Conservation (phyloP, 2,888 invertebrate genomes). For the Harmothoe impar region DNA sequence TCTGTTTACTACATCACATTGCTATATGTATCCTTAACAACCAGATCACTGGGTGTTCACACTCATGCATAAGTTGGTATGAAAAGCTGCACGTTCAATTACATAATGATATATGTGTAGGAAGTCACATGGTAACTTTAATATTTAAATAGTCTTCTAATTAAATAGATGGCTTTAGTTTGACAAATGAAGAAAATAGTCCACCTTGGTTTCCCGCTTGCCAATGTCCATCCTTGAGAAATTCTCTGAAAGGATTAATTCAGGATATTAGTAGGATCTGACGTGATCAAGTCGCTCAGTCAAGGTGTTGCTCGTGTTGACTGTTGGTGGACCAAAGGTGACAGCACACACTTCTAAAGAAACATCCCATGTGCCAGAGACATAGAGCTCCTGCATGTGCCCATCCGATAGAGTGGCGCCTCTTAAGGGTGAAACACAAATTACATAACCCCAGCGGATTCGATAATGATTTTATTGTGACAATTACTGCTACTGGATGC, state of each 20-base stretch:
- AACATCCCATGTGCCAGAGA: too few relatives aligned
- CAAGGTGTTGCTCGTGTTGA: too few relatives aligned
- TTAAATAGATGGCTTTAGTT: too few relatives aligned
- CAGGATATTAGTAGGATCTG: neutral
- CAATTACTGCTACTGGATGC: neutral
- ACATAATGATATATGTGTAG: neutral
- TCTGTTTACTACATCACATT: too few relatives aligned
- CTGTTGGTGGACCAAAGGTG: too few relatives aligned
- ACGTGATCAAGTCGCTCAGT: too few relatives aligned
- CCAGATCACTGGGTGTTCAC: neutral
- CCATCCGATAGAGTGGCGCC: too few relatives aligned
- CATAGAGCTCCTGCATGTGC: too few relatives aligned
- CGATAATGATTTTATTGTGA: neutral
- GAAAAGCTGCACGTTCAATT: neutral
- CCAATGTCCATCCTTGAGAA: conserved; percentile 3
- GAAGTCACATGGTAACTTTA: too few relatives aligned
- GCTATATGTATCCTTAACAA: neutral
- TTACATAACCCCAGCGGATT: neutral
- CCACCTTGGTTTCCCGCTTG: neutral
- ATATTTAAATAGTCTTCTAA: too few relatives aligned
- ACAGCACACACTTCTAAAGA: too few relatives aligned
- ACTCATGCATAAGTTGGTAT: neutral
- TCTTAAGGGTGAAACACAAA: neutral
- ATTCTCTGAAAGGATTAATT: conserved; percentile 9
- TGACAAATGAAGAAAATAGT: neutral